phyloP scores from a whole-genome alignment of 2,888 invertebrate species.

The Caenorhabditis sp. region DNA sequence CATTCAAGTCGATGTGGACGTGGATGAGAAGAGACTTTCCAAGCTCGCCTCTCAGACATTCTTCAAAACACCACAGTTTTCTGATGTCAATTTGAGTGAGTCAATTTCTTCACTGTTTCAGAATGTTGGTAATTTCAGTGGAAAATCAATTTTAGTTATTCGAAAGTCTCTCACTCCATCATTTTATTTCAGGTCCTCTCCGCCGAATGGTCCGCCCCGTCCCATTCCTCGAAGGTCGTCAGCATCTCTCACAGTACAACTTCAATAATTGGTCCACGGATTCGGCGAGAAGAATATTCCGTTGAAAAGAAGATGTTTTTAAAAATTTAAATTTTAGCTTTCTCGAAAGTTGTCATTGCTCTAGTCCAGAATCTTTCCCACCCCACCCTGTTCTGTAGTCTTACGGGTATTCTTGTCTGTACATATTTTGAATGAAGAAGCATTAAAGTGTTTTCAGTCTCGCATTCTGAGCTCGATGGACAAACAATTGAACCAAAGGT shows the following conservation, averaged over 20 bases:
- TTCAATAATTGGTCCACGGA: slow-evolving; percentile 66
- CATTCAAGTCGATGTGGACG: slow-evolving; percentile 72
- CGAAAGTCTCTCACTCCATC: no score
- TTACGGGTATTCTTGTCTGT: slow-evolving; percentile 23
- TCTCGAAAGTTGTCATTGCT: background rate
- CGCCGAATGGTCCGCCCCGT: slow-evolving; percentile 62
- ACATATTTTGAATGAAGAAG: slow-evolving; percentile 16
- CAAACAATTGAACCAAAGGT: no score
- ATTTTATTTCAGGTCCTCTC: slow-evolving; percentile 42
- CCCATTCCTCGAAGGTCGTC: slow-evolving; percentile 37
- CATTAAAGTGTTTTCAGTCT: no score
- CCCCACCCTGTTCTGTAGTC: slow-evolving; percentile 14
- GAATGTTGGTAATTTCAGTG: no score
- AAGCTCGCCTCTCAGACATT: slow-evolving; percentile 69
- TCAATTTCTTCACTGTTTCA: background rate
- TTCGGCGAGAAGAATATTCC: slow-evolving; percentile 24
- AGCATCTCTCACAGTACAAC: slow-evolving; percentile 51
- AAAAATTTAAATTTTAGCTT: slow-evolving; percentile 1
- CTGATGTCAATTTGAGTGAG: slow-evolving; percentile 44
- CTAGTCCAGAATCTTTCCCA: slow-evolving; percentile 31
- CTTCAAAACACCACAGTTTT: slow-evolving; percentile 67
- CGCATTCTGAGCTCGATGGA: no score
- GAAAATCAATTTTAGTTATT: no score
- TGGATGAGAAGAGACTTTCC: slow-evolving; percentile 69
- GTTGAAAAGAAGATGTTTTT: background rate